phyloP scores from a whole-genome alignment of 2,113 vertebrate species.

The Chascanopsetta lugubris region DNA sequence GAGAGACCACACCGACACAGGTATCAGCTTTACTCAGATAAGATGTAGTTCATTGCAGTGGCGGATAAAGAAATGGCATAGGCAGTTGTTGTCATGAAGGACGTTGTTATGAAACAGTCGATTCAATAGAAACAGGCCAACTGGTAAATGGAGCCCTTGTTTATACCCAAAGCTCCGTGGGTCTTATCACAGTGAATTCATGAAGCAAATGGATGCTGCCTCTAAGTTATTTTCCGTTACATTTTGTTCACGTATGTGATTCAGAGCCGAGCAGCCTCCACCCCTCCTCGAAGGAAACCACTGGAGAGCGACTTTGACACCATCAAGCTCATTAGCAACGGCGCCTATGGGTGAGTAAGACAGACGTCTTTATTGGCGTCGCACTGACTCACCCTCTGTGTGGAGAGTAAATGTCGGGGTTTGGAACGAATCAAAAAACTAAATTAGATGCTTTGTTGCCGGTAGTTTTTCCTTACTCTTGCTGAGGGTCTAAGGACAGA shows the following conservation, averaged over 20 bases:
- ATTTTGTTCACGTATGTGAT: constrained; percentile 27
- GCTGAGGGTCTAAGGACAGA: too few species aligned
- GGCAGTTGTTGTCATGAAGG: neutral
- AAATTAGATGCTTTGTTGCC: constrained; percentile 22
- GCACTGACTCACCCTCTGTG: constrained; percentile 24
- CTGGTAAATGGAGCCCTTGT: neutral
- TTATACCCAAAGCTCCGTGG: neutral
- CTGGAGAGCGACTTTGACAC: constrained; percentile 93
- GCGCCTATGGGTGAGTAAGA: constrained; percentile 91
- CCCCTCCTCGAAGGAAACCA: constrained; percentile 86
- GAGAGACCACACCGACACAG: constrained; percentile 80
- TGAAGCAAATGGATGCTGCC: neutral
- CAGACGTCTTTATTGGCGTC: constrained; percentile 30
- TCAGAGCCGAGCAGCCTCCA: constrained; percentile 75
- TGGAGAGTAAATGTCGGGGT: neutral
- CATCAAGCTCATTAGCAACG: constrained; percentile 95
- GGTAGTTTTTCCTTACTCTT: too few species aligned
- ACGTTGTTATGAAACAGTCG: neutral
- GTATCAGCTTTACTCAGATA: constrained; percentile 19
- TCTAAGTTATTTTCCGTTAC: constrained; percentile 9
- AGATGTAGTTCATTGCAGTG: neutral
- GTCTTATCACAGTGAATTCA: neutral
- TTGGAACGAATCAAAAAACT: constrained; percentile 9
- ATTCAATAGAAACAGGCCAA: neutral
- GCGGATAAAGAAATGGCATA: neutral